Evolutionary conservation across 2,797 vertebrate species (phyloP).

Genomic region (Gymnothorax javanicus): DNA sequence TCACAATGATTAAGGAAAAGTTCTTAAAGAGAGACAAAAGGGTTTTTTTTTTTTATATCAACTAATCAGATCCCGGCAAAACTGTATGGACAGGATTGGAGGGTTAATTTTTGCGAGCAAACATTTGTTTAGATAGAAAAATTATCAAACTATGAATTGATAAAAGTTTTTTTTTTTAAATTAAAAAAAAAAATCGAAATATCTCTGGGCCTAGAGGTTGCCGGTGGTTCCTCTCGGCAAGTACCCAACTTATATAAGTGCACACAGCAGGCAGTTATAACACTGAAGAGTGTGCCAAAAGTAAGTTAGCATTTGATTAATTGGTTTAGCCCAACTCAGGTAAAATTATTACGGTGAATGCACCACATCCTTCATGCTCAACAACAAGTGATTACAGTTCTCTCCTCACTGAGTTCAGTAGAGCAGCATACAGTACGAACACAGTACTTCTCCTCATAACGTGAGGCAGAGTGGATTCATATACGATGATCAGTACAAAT

Average conservation of each 20-base stretch:
- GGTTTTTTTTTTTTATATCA: no score
- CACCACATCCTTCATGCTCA: background rate
- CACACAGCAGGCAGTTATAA: background rate
- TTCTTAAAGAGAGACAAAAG: no score
- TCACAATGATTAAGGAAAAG: no score
- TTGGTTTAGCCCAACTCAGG: background rate
- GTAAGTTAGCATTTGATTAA: background rate
- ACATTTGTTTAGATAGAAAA: no score
- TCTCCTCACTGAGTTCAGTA: background rate
- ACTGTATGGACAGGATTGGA: no score
- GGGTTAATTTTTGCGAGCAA: no score
- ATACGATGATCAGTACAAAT: slow-evolving; percentile 7
- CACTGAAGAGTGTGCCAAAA: background rate
- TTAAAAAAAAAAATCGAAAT: no score
- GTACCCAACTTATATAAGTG: background rate
- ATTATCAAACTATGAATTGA: no score
- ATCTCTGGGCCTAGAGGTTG: no score
- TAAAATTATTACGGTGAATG: background rate
- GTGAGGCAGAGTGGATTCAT: background rate
- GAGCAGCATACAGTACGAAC: background rate
- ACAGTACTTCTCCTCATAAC: background rate
- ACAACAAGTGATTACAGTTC: background rate
- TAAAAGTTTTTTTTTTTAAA: no score
- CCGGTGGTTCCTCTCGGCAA: no score
- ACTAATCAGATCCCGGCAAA: no score